Conservation (phyloP, 2,113 vertebrate species). For the Brachypteracias leptosomus region DNA sequence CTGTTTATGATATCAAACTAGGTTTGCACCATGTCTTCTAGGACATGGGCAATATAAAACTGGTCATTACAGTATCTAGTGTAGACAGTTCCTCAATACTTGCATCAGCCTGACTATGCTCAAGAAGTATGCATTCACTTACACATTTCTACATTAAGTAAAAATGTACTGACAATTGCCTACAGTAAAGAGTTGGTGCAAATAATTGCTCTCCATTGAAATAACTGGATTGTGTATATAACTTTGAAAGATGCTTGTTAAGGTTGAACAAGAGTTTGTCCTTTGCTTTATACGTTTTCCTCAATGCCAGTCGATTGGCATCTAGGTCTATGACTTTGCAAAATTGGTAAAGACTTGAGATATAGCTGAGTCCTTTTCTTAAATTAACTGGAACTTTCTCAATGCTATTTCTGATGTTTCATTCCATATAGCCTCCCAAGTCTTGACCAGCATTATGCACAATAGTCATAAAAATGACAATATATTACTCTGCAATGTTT, state of each 20-base stretch:
- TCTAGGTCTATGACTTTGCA: neutral
- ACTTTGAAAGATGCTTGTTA: neutral
- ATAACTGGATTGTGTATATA: neutral
- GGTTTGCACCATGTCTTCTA: neutral
- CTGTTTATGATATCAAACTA: neutral
- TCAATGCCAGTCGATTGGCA: neutral
- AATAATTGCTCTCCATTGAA: neutral
- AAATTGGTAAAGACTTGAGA: neutral
- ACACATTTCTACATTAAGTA: neutral
- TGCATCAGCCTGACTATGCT: neutral
- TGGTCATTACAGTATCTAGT: neutral
- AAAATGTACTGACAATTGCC: neutral
- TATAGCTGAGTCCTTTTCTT: neutral
- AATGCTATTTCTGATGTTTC: neutral
- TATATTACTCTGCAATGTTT: neutral
- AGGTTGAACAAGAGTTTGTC: neutral
- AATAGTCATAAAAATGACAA: neutral
- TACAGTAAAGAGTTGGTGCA: neutral
- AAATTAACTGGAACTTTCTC: neutral
- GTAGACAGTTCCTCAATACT: neutral
- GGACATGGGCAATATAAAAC: neutral
- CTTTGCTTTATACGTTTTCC: neutral
- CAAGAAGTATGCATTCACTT: neutral
- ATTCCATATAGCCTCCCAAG: neutral
- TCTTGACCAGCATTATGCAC: neutral